phyloP scores from a whole-genome alignment of 2,113 vertebrate genomes.

The Mastomys natalensis region DNA sequence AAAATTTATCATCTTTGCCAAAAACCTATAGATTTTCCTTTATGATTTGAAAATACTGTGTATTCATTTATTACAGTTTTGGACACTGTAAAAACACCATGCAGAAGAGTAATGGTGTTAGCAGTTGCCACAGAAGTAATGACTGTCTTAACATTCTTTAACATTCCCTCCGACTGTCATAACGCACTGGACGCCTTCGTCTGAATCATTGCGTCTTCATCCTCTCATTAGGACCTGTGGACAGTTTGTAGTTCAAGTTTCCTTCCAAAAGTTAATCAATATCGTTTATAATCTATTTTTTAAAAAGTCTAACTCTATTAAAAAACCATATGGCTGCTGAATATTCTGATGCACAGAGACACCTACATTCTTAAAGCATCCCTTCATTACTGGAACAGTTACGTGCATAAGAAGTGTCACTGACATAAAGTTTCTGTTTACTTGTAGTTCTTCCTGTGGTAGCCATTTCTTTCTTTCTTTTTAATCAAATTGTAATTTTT shows the following conservation, averaged over 20 bases:
- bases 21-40: not conserved
- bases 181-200: not conserved
- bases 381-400: not conserved
- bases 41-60: slow-evolving; percentile 22
- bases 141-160: not conserved
- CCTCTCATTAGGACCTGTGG: not conserved
- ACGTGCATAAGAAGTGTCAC: not conserved
- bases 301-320: not conserved
- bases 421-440: too few species aligned
- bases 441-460: not conserved
- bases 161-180: not conserved
- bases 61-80: not conserved
- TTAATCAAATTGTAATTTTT: too few species aligned
- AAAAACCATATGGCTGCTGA: not conserved
- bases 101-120: not conserved
- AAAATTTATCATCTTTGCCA: not conserved
- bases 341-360: not conserved
- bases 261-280: not conserved
- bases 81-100: not conserved
- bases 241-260: not conserved
- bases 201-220: not conserved
- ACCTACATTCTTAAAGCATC: not conserved
- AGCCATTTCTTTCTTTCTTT: not conserved
- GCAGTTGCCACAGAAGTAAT: not conserved
- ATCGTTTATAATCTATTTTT: not conserved